Conservation (phyloP, 2,888 invertebrate species). For the Sepiola atlantica region DNA sequence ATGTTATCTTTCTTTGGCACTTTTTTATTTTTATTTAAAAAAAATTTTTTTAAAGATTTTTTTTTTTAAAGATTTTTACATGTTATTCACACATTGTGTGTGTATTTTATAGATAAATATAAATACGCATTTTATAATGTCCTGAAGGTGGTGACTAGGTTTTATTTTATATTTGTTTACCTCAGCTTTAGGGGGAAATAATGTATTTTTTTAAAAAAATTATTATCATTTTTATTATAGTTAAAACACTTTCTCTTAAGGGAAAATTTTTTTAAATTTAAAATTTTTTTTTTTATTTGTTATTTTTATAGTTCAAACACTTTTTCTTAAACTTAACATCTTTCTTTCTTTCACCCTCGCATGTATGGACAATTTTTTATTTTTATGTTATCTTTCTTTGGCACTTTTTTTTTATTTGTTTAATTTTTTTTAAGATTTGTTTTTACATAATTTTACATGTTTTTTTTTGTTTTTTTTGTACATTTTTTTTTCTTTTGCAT, state of each 20-base stretch:
- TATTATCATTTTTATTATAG: no score
- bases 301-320: background rate
- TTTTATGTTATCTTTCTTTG: background rate
- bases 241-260: no score
- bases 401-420: background rate
- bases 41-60: slow-evolving; percentile 34
- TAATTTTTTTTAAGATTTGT: slow-evolving; percentile 23
- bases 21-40: slow-evolving; percentile 23
- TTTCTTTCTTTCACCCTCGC: background rate
- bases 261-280: no score
- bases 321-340: background rate
- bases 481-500: background rate
- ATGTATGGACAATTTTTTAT: background rate
- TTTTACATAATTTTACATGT: slow-evolving; percentile 42
- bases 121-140: background rate
- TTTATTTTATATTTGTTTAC: background rate
- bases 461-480: slow-evolving; percentile 41
- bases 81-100: background rate
- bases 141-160: slow-evolving; percentile 16
- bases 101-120: background rate
- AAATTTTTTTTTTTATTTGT: background rate
- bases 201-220: no score
- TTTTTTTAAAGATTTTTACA: background rate
- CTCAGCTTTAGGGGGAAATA: no score
- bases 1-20: background rate